These are phyloP conservation scores for Pollenia angustigena DNA, from an alignment of 2,888 invertebrate genomes.

Conservation along the genomic window DNA sequence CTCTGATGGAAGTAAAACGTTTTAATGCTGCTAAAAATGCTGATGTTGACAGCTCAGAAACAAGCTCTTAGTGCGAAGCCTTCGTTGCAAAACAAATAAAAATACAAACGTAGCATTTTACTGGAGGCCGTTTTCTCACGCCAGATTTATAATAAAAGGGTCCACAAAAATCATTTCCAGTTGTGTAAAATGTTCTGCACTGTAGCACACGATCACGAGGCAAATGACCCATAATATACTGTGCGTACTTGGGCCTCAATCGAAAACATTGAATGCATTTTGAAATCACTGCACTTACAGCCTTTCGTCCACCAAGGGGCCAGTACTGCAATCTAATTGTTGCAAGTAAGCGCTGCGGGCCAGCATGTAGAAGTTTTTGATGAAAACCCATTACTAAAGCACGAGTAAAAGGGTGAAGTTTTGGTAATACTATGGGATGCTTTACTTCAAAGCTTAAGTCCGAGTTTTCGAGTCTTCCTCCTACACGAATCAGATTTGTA, in stretches of 20 bases:
- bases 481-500: not conserved
- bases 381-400: slow-evolving; percentile 49
- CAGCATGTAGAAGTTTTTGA: slow-evolving; percentile 59
- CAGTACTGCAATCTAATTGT: slow-evolving; percentile 70
- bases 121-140: not conserved
- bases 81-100: slow-evolving; percentile 37
- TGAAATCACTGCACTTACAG: slow-evolving; percentile 46
- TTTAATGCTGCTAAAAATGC: slow-evolving; percentile 14
- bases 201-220: not conserved
- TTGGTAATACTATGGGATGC: slow-evolving; percentile 29
- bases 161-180: not conserved
- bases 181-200: not conserved
- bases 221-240: not conserved
- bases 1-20: not conserved
- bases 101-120: slow-evolving; percentile 28
- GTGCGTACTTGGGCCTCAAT: not conserved
- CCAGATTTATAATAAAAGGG: not conserved
- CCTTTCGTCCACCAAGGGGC: slow-evolving; percentile 71
- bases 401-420: slow-evolving; percentile 7
- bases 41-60: slow-evolving; percentile 3
- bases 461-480: not conserved
- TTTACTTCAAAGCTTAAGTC: not conserved
- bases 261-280: slow-evolving; percentile 42
- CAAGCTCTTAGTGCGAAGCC: slow-evolving; percentile 20
- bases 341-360: slow-evolving; percentile 63